phyloP scores from a whole-genome alignment of 2,888 invertebrate species.

The Rhyacophila evoluta region DNA sequence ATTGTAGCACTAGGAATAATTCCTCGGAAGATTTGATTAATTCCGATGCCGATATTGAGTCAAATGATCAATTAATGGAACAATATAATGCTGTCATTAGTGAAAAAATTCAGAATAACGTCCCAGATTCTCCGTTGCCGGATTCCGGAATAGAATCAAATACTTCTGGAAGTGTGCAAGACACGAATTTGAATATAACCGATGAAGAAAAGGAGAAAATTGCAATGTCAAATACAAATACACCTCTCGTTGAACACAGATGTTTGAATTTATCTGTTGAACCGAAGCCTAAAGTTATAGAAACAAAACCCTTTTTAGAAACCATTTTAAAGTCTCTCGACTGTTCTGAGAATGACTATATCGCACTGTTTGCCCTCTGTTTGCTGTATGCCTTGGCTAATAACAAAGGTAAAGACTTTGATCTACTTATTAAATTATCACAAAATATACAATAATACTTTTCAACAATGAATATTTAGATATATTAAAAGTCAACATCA shows the following conservation, averaged over 20 bases:
- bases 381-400: conserved; percentile 93
- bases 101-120: conserved; percentile 59
- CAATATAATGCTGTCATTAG: conserved; percentile 35
- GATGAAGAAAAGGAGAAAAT: conserved; percentile 91
- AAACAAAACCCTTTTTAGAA: conserved; percentile 86
- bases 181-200: conserved; percentile 81
- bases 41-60: conserved; percentile 37
- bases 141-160: conserved; percentile 62
- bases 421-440: conserved; percentile 37
- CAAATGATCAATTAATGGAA: conserved; percentile 38
- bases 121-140: conserved; percentile 68
- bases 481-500: no score
- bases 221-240: conserved; percentile 44
- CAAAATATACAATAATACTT: no score
- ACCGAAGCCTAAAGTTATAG: conserved; percentile 64
- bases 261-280: conserved; percentile 56
- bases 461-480: no score
- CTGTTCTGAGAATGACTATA: conserved; percentile 94
- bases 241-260: conserved; percentile 44
- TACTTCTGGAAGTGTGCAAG: conserved; percentile 62
- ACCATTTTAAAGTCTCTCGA: conserved; percentile 89
- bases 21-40: conserved; percentile 65
- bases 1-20: conserved; percentile 66
- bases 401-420: conserved; percentile 82
- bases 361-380: conserved; percentile 90